These are phyloP conservation scores for Brachyptera risi DNA, from an alignment of 2,888 invertebrate genomes.

Conservation along the genomic window DNA sequence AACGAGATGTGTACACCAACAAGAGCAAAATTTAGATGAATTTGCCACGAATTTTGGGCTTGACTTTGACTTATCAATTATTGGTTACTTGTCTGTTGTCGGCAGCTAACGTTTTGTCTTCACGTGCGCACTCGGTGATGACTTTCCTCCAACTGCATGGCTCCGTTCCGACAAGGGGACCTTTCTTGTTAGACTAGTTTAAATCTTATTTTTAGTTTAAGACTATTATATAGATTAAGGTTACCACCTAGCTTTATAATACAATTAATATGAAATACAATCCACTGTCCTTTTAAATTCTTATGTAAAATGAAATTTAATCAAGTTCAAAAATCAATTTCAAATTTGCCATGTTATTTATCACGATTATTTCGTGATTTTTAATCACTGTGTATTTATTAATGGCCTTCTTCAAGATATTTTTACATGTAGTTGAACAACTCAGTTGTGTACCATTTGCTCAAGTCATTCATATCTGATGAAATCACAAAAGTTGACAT, in stretches of 20 bases:
- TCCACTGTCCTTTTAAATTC: no score
- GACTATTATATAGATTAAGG: conserved; percentile 14
- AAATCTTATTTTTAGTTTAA: conserved; percentile 27
- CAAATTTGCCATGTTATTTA: neutral
- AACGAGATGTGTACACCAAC: conserved; percentile 17
- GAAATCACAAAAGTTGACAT: no score
- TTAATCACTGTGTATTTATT: no score
- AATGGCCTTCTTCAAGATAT: no score
- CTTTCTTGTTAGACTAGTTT: conserved; percentile 31
- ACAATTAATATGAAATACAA: neutral
- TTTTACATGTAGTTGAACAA: no score
- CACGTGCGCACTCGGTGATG: conserved; percentile 31
- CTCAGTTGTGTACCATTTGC: no score
- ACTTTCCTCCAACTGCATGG: conserved; percentile 31
- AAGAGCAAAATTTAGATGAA: no score
- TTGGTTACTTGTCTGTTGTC: conserved; percentile 21
- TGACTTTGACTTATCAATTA: neutral
- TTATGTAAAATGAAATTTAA: no score
- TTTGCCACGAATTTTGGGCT: neutral
- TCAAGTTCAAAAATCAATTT: neutral
- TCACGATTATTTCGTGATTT: conserved; percentile 29
- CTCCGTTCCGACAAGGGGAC: conserved; percentile 27
- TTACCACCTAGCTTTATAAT: conserved; percentile 27
- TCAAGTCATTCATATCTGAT: no score
- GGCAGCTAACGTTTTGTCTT: conserved; percentile 27